A percentile compares a stretch with the other conserved stretches of the same genome.
Evolutionary conservation across 35 echinoderm and acorn worm species (phyloP).

Genomic region (Patiria miniata): DNA sequence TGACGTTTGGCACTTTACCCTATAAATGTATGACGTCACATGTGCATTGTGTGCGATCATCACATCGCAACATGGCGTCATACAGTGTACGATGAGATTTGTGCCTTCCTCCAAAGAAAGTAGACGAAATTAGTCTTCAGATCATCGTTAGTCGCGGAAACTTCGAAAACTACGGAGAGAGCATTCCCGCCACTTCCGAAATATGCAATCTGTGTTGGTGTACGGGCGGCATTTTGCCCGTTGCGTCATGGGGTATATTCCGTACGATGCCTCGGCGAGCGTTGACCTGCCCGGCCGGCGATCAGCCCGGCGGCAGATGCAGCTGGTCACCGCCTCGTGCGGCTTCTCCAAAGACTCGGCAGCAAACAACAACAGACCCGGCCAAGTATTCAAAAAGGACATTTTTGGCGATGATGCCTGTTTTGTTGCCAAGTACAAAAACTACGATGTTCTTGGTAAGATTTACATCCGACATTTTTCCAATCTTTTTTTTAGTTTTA

Average conservation of each 20-base stretch:
- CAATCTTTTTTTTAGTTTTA: not conserved
- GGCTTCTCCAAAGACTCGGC: constrained; percentile 78
- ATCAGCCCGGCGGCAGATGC: constrained; percentile 39
- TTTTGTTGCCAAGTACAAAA: constrained; percentile 87
- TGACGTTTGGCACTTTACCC: too few species aligned
- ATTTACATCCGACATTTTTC: not conserved
- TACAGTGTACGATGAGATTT: not conserved
- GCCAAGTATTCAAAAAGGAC: constrained; percentile 82
- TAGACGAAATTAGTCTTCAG: not conserved
- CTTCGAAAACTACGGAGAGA: not conserved
- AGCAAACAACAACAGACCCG: constrained; percentile 17
- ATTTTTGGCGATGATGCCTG: constrained; percentile 98
- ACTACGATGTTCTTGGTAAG: constrained; percentile 88
- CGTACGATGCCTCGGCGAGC: constrained; percentile 86
- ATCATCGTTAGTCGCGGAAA: not conserved
- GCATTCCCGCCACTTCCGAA: not conserved
- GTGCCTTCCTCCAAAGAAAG: not conserved
- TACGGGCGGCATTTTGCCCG: constrained; percentile 87
- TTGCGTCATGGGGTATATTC: constrained; percentile 79
- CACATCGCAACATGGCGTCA: constrained; percentile 21
- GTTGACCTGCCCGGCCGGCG: constrained; percentile 56
- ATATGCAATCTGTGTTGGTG: constrained; percentile 98
- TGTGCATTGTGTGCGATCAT: too few species aligned
- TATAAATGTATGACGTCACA: too few species aligned
- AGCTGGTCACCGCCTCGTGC: constrained; percentile 87